These are phyloP conservation scores for Eulithis prunata DNA, from an alignment of 2,888 invertebrate species.

Conservation along the genomic window DNA sequence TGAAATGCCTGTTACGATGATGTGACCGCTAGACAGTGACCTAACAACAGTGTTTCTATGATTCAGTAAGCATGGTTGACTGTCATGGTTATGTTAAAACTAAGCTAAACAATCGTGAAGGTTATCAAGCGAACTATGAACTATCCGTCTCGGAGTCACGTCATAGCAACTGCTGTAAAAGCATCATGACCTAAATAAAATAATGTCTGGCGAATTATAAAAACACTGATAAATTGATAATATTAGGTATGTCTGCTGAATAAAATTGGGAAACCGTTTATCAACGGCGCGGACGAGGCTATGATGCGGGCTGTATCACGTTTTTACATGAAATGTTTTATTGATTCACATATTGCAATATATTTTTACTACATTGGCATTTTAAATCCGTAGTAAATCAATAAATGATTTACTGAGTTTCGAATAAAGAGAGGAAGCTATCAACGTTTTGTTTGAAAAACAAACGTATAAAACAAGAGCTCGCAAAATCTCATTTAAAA, in stretches of 20 bases:
- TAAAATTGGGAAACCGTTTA: constrained; percentile 24
- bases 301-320: constrained; percentile 20
- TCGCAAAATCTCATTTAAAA: constrained; percentile 65
- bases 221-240: constrained; percentile 14
- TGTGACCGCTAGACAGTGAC: too few species aligned
- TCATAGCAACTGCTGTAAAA: constrained; percentile 5
- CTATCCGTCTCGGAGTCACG: neutral
- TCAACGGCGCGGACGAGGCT: constrained; percentile 9
- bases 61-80: too few species aligned
- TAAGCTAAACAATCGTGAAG: too few species aligned
- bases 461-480: constrained; percentile 50
- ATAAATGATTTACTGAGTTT: constrained; percentile 46
- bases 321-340: constrained; percentile 9
- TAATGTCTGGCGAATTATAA: constrained; percentile 17
- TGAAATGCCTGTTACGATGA: too few species aligned
- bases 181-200: constrained; percentile 19
- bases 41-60: too few species aligned
- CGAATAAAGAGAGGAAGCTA: constrained; percentile 53
- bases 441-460: constrained; percentile 50
- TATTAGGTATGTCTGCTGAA: constrained; percentile 10
- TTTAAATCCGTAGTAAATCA: constrained; percentile 39
- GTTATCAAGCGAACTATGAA: neutral
- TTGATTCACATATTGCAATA: constrained; percentile 5
- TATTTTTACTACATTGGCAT: constrained; percentile 18
- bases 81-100: too few species aligned